Percentiles rank a stretch among this genome's conserved stretches.
These are phyloP conservation scores for Ptychoptera contaminata DNA, from an alignment of 2,888 invertebrate genomes.

Conservation along the genomic window DNA sequence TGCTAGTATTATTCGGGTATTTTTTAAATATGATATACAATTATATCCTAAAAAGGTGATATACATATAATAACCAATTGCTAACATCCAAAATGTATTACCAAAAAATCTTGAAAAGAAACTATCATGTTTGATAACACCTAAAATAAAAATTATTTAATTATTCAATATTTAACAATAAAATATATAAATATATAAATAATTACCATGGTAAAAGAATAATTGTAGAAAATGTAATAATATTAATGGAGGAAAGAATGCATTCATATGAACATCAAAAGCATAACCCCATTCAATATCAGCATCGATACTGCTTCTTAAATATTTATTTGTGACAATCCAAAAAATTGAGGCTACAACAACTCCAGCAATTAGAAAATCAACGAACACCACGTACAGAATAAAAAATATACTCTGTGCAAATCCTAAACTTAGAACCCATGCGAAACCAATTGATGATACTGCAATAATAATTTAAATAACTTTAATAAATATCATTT, in stretches of 20 bases:
- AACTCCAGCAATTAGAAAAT: slow-evolving; percentile 81
- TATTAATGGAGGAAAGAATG: slow-evolving; percentile 92
- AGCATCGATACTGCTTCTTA: slow-evolving; percentile 24
- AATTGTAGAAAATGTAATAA: slow-evolving; percentile 86
- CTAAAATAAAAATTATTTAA: slow-evolving; percentile 35
- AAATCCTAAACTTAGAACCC: slow-evolving; percentile 55
- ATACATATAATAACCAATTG: slow-evolving; percentile 83
- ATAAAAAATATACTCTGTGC: slow-evolving; percentile 65
- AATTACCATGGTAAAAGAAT: slow-evolving; percentile 64
- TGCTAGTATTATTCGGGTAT: slow-evolving; percentile 68
- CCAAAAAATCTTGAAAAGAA: slow-evolving; percentile 73
- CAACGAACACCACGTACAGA: slow-evolving; percentile 82
- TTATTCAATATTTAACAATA: slow-evolving; percentile 4
- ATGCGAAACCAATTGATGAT: slow-evolving; percentile 77
- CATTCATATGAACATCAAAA: slow-evolving; percentile 97
- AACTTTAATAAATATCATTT: neutral
- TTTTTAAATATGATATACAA: slow-evolving; percentile 76
- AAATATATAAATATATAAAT: slow-evolving; percentile 12
- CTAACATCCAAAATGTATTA: slow-evolving; percentile 86
- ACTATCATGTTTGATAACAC: slow-evolving; percentile 57
- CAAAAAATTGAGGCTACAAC: slow-evolving; percentile 78
- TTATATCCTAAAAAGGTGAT: slow-evolving; percentile 96
- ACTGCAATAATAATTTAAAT: slow-evolving; percentile 37
- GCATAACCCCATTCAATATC: slow-evolving; percentile 95
- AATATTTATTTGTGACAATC: slow-evolving; percentile 39